Conservation (phyloP, 2,888 invertebrate genomes). For the Synergus laeviventris region DNA sequence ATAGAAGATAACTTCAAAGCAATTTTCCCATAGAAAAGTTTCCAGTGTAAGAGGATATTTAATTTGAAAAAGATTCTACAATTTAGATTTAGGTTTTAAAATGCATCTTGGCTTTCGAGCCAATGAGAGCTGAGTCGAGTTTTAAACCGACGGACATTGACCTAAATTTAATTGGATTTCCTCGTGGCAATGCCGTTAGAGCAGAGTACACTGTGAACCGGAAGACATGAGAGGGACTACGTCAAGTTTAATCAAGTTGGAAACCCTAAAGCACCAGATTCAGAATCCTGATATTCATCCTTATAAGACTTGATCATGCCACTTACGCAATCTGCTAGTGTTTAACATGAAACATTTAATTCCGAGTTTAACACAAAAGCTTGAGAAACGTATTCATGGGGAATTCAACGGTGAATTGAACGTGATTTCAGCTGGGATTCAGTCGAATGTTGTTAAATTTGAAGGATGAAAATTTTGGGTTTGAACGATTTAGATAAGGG, state of each 20-base stretch:
- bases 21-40: background rate
- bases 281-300: constrained; percentile 26
- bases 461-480: background rate
- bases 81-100: background rate
- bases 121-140: background rate
- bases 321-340: background rate
- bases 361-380: background rate
- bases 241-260: constrained; percentile 29
- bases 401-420: too few species aligned
- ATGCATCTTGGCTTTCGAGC: background rate
- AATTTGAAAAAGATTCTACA: background rate
- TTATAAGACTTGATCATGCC: constrained; percentile 9
- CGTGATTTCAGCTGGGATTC: background rate
- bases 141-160: constrained; percentile 5
- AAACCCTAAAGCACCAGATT: constrained; percentile 5
- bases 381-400: background rate
- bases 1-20: background rate
- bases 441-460: too few species aligned
- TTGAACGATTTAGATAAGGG: background rate
- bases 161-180: constrained; percentile 4
- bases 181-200: constrained; percentile 5
- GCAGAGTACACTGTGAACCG: background rate
- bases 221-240: background rate
- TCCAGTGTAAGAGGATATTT: background rate
- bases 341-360: constrained; percentile 11